Evolutionary conservation across 2,113 vertebrate genomes (phyloP).

Genomic region (Pelmatolapia mariae): DNA sequence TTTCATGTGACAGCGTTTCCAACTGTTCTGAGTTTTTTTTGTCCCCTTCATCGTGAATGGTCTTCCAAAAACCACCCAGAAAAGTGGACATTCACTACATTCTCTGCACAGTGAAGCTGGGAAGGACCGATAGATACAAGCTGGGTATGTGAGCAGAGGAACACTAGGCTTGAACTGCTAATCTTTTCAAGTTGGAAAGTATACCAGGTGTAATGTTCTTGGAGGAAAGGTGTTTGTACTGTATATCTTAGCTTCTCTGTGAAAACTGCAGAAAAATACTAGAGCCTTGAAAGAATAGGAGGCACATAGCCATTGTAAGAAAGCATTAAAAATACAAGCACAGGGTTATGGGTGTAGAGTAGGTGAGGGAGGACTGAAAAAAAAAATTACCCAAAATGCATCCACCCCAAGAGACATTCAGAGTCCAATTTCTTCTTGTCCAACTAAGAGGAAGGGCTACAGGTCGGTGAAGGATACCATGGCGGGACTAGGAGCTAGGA

Average conservation of each 20-base stretch:
- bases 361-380: not conserved
- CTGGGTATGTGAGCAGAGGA: not conserved
- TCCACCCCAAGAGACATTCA: constrained; percentile 28
- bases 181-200: not conserved
- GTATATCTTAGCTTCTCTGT: not conserved
- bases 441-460: not conserved
- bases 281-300: constrained; percentile 1
- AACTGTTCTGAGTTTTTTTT: not conserved
- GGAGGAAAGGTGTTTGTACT: not conserved
- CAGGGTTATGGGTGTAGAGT: not conserved
- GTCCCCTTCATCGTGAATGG: not conserved
- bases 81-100: not conserved
- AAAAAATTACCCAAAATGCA: not conserved
- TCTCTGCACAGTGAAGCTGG: not conserved
- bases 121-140: not conserved
- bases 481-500: not conserved
- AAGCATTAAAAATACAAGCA: constrained; percentile 9
- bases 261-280: not conserved
- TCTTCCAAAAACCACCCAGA: not conserved
- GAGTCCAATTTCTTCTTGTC: not conserved
- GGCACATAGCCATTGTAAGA: not conserved
- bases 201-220: not conserved
- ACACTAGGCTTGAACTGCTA: not conserved
- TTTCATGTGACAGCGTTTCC: not conserved
- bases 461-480: not conserved